A percentile compares a stretch with the other conserved stretches of the same genome.
Conservation (phyloP, 2,797 vertebrate genomes). For the Bufotes viridis region DNA sequence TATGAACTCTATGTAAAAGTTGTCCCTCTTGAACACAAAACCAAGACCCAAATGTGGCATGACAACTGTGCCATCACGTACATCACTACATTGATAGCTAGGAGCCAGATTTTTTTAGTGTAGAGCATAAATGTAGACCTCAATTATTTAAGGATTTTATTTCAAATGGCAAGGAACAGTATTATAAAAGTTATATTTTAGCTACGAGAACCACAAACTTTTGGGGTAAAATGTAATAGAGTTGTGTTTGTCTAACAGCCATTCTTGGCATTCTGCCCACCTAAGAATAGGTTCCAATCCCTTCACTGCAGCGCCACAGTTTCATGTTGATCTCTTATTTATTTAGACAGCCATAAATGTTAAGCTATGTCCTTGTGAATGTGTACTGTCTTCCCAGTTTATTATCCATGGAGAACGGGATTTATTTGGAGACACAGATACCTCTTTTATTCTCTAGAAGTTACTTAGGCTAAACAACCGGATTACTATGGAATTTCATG, state of each 20-base stretch:
- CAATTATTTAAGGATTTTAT: neutral
- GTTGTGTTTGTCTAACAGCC: neutral
- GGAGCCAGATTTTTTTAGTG: too few species aligned
- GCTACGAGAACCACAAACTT: neutral
- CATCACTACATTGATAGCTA: too few species aligned
- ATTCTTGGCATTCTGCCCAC: neutral
- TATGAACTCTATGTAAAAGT: too few species aligned
- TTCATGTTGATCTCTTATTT: conserved; percentile 19
- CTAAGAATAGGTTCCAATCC: neutral
- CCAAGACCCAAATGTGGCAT: neutral
- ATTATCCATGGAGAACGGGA: conserved; percentile 29
- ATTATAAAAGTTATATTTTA: neutral
- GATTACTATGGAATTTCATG: conserved; percentile 38
- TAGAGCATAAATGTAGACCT: neutral
- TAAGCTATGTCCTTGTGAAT: conserved; percentile 26
- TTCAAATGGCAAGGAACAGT: neutral
- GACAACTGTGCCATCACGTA: neutral
- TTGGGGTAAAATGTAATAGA: neutral
- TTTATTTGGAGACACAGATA: conserved; percentile 19
- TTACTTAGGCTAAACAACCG: conserved; percentile 26
- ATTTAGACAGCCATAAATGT: conserved; percentile 31
- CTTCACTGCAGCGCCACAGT: neutral
- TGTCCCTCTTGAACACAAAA: neutral
- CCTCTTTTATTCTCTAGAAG: conserved; percentile 3
- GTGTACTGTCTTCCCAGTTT: conserved; percentile 6